phyloP scores from a whole-genome alignment of 2,888 invertebrate genomes.

The Polylopha cassiicola region DNA sequence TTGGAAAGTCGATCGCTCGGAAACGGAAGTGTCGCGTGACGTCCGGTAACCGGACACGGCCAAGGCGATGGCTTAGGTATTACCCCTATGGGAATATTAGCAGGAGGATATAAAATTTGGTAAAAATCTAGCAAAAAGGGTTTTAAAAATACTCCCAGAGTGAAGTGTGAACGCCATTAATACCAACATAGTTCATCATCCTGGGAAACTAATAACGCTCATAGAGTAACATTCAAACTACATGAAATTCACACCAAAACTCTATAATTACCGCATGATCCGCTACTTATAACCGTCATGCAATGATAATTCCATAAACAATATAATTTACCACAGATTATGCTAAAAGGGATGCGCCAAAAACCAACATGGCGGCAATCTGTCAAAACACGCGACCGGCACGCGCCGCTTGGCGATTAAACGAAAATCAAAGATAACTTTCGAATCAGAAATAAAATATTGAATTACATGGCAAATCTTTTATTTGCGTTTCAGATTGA shows the following conservation, averaged over 20 bases:
- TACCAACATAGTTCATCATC: too few species aligned
- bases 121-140: too few species aligned
- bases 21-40: slow-evolving; percentile 70
- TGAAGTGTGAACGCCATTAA: too few species aligned
- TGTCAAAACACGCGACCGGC: slow-evolving; percentile 57
- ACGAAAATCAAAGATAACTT: slow-evolving; percentile 59
- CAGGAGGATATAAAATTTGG: not conserved
- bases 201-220: too few species aligned
- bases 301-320: too few species aligned
- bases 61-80: slow-evolving; percentile 32
- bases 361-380: slow-evolving; percentile 49
- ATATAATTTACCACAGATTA: slow-evolving; percentile 16
- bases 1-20: slow-evolving; percentile 62
- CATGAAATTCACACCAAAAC: too few species aligned
- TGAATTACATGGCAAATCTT: slow-evolving; percentile 64
- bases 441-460: slow-evolving; percentile 62
- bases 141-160: too few species aligned
- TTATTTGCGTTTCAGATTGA: slow-evolving; percentile 72
- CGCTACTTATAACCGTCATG: too few species aligned
- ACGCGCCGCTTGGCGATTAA: slow-evolving; percentile 59
- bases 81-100: slow-evolving; percentile 4
- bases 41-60: slow-evolving; percentile 51
- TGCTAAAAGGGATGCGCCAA: slow-evolving; percentile 23
- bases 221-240: too few species aligned
- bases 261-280: too few species aligned